A percentile compares a stretch with the other conserved stretches of the same genome.
These are phyloP conservation scores for Sinhomidia bicolor DNA, from an alignment of 2,888 invertebrate species.

Conservation along the genomic window DNA sequence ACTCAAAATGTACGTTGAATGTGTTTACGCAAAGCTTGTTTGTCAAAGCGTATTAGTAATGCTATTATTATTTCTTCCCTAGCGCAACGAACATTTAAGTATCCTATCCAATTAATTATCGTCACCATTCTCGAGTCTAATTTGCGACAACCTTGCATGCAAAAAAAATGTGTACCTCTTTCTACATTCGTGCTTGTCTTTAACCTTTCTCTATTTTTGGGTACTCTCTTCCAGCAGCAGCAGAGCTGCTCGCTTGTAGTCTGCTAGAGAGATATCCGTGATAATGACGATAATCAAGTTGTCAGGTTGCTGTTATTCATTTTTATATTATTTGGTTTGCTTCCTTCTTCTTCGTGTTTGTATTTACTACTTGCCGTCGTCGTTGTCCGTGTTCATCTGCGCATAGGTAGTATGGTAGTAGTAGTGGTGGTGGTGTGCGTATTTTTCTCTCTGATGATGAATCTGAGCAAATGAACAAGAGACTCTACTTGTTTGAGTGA, in stretches of 20 bases:
- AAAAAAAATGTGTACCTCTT: no score
- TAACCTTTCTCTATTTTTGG: constrained; percentile 11
- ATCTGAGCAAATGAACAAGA: not conserved
- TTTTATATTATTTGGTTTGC: not conserved
- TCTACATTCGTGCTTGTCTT: no score
- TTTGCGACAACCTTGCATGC: constrained; percentile 18
- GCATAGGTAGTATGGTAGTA: no score
- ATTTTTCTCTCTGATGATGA: no score
- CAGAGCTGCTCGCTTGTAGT: no score
- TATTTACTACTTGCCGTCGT: not conserved
- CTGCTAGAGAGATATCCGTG: no score
- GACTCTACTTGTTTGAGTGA: not conserved
- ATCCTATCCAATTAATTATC: not conserved
- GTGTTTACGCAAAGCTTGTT: not conserved
- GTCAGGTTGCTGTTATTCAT: not conserved
- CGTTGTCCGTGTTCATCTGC: not conserved
- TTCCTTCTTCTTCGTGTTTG: not conserved
- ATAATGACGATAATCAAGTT: not conserved
- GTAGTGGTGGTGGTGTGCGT: no score
- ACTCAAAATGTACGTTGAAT: not conserved
- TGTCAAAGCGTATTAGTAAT: not conserved
- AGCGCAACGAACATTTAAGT: not conserved
- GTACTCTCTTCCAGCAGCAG: constrained; percentile 8
- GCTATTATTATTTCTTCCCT: not conserved
- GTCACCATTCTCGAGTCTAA: not conserved